Conservation (phyloP, 2,113 vertebrate genomes). For the Gobius niger region DNA sequence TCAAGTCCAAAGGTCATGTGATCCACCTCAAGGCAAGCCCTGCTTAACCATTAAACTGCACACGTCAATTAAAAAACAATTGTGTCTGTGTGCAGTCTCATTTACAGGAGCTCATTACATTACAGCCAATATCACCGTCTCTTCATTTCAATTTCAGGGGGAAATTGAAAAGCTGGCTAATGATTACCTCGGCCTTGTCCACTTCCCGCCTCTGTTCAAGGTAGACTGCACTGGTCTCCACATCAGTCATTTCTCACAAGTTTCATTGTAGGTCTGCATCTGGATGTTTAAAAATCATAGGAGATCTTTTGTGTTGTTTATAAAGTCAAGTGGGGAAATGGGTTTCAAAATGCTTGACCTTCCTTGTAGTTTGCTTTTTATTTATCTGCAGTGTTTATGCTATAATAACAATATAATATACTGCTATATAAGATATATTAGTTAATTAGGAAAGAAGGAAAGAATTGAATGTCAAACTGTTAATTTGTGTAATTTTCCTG, state of each 20-base stretch:
- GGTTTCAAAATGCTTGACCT: too few relatives aligned
- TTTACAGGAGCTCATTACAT: constrained; percentile 10
- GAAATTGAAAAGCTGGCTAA: constrained; percentile 93
- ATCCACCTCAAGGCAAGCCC: constrained; percentile 93
- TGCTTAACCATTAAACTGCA: constrained; percentile 14
- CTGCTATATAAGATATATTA: too few relatives aligned
- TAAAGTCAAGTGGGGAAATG: not conserved
- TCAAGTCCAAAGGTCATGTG: constrained; percentile 92
- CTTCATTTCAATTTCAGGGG: constrained; percentile 73
- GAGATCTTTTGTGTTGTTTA: not conserved
- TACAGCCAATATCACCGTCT: constrained; percentile 17
- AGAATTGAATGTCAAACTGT: too few relatives aligned
- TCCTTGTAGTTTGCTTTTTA: too few relatives aligned
- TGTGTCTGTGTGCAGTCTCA: not conserved
- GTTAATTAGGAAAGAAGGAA: too few relatives aligned
- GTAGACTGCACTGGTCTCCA: constrained; percentile 60
- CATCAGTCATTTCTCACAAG: constrained; percentile 8
- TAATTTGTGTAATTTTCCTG: too few relatives aligned
- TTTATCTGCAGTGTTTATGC: too few relatives aligned
- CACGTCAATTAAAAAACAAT: not conserved
- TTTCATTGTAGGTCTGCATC: not conserved
- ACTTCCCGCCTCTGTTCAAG: constrained; percentile 96
- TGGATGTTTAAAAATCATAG: not conserved
- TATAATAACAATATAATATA: too few relatives aligned
- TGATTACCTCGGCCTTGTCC: constrained; percentile 92